Base-by-base conservation (phyloP, 2,797 vertebrate genomes). In the Silurus lanzhouensis region DNA sequence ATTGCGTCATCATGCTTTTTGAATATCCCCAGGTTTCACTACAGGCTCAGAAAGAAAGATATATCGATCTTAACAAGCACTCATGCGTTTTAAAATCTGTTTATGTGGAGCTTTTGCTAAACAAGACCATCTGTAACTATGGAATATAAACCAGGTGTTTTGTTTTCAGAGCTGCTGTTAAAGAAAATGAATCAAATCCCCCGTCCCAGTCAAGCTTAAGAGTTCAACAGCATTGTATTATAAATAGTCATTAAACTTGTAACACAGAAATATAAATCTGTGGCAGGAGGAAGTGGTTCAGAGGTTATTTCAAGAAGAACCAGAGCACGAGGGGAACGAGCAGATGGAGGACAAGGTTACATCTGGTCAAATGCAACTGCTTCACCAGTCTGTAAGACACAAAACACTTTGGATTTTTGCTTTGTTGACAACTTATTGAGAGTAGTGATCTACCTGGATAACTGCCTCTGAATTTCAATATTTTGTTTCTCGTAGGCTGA, bases 261-360 rank as follows among this genome's bases (percentile, higher is more conserved):
- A 77, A 90, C 58, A 82, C 14, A 60, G 17, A 67, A 25, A 20
- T 83, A 63, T 84, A 74, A 38, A 52, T 86, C 38, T 83, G 48
- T 87, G 63, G 12, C 90, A 95, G 95, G 90, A 93, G 68, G 82
- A 84, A 74, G 87, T 95, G 27, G 94, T 95, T 1, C 95, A 95
- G 89, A 93, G 91, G 74, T 89, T 96, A 83, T 96, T 92, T 87
- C 83, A 87, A 52, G 87, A 90, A 72, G 90, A 96, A 83, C 83
- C 89, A 38, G 94, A 94, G 82, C 85, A 91, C 71, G 92, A 91
- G 14, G 91, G 92, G 0, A 89, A 91, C 64, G 83, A 84, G 79
- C 84, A 38, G 27, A 25, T 80, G 8, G 55, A 85, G 74, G 70
- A 89, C 2, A 63, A 64, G 5, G 8, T 70, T 38, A 61, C 61